Base-by-base conservation (phyloP, 1,140 invertebrate species). In the Holcopasites calliopsidis region DNA sequence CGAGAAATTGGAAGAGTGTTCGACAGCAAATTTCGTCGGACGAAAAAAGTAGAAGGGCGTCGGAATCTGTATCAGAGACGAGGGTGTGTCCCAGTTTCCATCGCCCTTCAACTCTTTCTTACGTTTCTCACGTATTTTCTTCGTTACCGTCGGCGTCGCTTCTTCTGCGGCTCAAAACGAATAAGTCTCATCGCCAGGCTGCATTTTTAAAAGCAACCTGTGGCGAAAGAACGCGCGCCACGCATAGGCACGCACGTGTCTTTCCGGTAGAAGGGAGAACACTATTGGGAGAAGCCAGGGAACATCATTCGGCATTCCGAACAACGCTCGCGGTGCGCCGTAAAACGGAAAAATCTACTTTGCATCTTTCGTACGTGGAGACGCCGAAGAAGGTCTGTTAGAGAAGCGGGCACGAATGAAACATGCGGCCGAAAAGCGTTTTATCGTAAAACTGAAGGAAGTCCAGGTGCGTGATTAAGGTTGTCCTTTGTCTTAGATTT, bases 121-220 rank as follows among this genome's bases (percentile, higher is more conserved):
- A 11, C 21, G 23, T 35, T 3, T 10, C 13, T 16, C 44, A 11
- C 47, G 47, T 16, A 16, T 13, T 7, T 23, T n/a, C 4, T 0
- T 3, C 23, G 11, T 8, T n/a, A n/a, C 1, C 58, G 6, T 1
- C 18, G n/a, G 31, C 23, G 4, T 5, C 26, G 1, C 28, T 5
- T 35, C 2, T 44, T 7, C 16, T 7, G n/a, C 4, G n/a, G n/a
- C 23, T 38, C 23, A 40, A 38, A 21, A 8, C 26, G 3, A 16
- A 65, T 55, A 40, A 18, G 23, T 21, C 31, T 16, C 42, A 5
- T 6, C 26, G 31, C 6, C 33, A n/a, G 54, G 42, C 28, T 31
- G 13, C 50, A 57, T 69, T 18, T 69, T 42, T 57, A 69, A 18
- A 57, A n/a, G 52, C 66, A 69, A 69, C 52, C 38, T 69, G 66